Evolutionary conservation across 37 sponge, comb jelly and placozoan species (phyloP).

Genomic region (Eunapius fragilis): DNA sequence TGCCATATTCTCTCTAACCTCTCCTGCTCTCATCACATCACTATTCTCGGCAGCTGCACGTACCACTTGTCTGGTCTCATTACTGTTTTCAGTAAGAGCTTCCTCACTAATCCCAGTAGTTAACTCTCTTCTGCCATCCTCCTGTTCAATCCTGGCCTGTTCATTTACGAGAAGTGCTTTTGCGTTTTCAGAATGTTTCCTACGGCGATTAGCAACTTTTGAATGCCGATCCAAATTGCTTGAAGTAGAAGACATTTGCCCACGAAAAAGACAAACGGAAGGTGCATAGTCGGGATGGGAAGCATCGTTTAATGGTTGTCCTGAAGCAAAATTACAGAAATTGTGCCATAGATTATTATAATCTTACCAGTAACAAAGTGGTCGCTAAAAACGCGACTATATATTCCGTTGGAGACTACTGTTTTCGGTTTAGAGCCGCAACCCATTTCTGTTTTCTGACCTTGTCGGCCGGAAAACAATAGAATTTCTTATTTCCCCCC

Average conservation of each 20-base stretch:
- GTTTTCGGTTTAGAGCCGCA: conserved; percentile 7
- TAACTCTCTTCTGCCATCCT: too few relatives aligned
- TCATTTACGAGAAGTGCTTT: background rate
- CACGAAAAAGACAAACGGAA: background rate
- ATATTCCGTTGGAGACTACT: conserved; percentile 1
- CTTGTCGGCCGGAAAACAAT: background rate
- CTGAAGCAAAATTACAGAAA: background rate
- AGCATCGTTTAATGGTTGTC: conserved; percentile 13
- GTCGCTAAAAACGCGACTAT: too few relatives aligned
- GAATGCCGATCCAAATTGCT: conserved; percentile 8
- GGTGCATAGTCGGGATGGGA: conserved; percentile 25
- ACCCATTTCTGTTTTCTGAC: background rate
- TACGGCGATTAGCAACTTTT: background rate
- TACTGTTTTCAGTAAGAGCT: too few relatives aligned
- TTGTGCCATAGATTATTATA: too few relatives aligned
- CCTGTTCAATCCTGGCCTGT: too few relatives aligned
- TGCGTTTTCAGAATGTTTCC: conserved; percentile 3
- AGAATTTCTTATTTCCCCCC: conserved; percentile 1
- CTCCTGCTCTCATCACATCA: too few relatives aligned
- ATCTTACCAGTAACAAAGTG: conserved; percentile 12
- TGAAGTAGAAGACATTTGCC: background rate
- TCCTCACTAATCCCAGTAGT: too few relatives aligned
- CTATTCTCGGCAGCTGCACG: too few relatives aligned
- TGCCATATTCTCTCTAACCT: too few relatives aligned
- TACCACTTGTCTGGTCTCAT: too few relatives aligned